phyloP scores from a whole-genome alignment of 2,113 vertebrate genomes.

The Xenopus laevis region DNA sequence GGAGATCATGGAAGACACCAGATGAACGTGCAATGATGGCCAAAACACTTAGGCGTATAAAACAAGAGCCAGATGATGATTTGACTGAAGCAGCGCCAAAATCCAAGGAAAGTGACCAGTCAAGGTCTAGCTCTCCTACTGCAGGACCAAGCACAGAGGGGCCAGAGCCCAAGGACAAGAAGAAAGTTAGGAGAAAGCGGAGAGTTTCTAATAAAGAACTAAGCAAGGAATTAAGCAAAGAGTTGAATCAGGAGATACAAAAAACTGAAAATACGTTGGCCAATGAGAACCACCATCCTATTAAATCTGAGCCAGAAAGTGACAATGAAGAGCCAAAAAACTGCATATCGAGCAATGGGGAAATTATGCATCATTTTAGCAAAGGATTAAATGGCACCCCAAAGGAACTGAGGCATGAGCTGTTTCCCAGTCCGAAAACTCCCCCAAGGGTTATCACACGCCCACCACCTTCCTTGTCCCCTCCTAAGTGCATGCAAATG shows the following conservation, averaged over 20 bases:
- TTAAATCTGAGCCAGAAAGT: constrained; percentile 79
- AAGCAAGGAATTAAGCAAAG: constrained; percentile 91
- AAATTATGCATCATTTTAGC: constrained; percentile 76
- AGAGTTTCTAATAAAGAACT: constrained; percentile 80
- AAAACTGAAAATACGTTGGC: constrained; percentile 80
- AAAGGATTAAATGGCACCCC: constrained; percentile 74
- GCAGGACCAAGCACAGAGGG: constrained; percentile 80
- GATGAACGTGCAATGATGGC: constrained; percentile 69
- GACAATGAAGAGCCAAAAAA: constrained; percentile 79
- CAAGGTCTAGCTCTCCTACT: constrained; percentile 73
- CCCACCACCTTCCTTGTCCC: constrained; percentile 78
- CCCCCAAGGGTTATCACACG: constrained; percentile 59
- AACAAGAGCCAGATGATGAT: constrained; percentile 79
- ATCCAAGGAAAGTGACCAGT: constrained; percentile 75
- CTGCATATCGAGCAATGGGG: constrained; percentile 66
- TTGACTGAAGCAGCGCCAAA: constrained; percentile 65
- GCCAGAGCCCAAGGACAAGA: constrained; percentile 71
- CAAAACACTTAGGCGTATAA: constrained; percentile 78
- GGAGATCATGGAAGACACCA: constrained; percentile 72
- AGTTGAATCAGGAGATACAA: constrained; percentile 82
- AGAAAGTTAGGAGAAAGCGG: constrained; percentile 76
- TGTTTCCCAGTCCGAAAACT: constrained; percentile 71
- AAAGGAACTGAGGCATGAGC: constrained; percentile 76
- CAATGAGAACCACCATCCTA: constrained; percentile 76
- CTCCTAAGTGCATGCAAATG: constrained; percentile 90